Evolutionary conservation across 2,113 vertebrate species (phyloP), one percentile per base, ranked within the genome.

Genomic region (Manacus vitellinus): DNA sequence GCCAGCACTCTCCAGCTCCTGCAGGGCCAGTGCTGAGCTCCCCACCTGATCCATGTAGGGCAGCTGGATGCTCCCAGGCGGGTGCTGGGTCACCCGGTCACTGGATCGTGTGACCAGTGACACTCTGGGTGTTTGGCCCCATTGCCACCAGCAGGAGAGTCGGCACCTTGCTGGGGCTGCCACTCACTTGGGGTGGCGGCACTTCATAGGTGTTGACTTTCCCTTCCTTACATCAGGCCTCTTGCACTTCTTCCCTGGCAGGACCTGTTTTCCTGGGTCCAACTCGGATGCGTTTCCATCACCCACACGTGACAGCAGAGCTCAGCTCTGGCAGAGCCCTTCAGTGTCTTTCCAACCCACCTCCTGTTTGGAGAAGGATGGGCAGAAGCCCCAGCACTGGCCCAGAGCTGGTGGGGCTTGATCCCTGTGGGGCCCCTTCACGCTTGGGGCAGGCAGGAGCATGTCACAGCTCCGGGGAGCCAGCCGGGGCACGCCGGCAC

Each of bases 131-230:
- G 51, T 33, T 12, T 46, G 31, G 11, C 35, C 39, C 21, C 0
- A 0, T 14, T 56, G 44, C 33, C 9, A 7, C 25, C 4, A 25
- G 43, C 28, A 59, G 75, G 43, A 77, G 52, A 75, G 35, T 22
- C 1, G 0, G 41, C 37, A 35, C 71, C 30, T 22, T 2, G 6
- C 24, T 0, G 1, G 35, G 4, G 41, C 73, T 30, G 82, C 78
- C 0, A 0, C 71, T 85, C 10, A 0, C 33, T 6, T 0, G 37
- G 63, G 8, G 49, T 0, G 6, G n/a, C 2, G n/a, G 63, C 1
- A 0, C 10, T 47, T 58, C 0, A 1, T 46, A 30, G 89, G 76
- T 0, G 21, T 77, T 44, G 18, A 51, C 81, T 96, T 96, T 95
- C 88, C 52, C 66, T 89, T 39, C 7, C 1, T 94, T 89, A 43